These are phyloP conservation scores for Eurytemora carolleeae DNA, from an alignment of 1,140 invertebrate species.

Conservation along the genomic window DNA sequence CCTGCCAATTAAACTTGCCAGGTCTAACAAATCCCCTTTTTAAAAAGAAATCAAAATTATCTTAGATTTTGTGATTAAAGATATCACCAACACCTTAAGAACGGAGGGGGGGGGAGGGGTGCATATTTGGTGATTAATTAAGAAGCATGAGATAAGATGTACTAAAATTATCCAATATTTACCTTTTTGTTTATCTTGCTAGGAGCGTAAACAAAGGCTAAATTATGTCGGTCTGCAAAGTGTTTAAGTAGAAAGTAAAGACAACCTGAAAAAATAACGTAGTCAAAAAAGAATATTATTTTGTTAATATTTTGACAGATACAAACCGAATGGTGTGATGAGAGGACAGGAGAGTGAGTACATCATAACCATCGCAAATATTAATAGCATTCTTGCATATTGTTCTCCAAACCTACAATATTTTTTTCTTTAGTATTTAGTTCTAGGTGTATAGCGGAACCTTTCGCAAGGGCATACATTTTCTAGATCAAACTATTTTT, in stretches of 20 bases:
- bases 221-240: slow-evolving; percentile 78
- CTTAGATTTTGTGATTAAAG: slow-evolving; percentile 36
- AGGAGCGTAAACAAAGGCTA: slow-evolving; percentile 83
- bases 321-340: slow-evolving; percentile 59
- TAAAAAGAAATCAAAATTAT: too few species aligned
- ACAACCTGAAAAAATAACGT: slow-evolving; percentile 25
- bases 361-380: slow-evolving; percentile 74
- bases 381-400: slow-evolving; percentile 82
- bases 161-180: too few species aligned
- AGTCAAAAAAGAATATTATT: not conserved
- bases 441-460: too few species aligned
- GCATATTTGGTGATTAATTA: too few species aligned
- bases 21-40: too few species aligned
- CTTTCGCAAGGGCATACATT: too few species aligned
- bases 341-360: slow-evolving; percentile 72
- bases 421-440: too few species aligned
- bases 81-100: slow-evolving; percentile 36
- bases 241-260: slow-evolving; percentile 77
- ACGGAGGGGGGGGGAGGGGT: slow-evolving; percentile 41
- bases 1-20: too few species aligned
- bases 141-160: too few species aligned
- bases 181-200: slow-evolving; percentile 40
- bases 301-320: not conserved
- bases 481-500: too few species aligned
- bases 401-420: slow-evolving; percentile 79